Base-by-base conservation (phyloP, 2,113 vertebrate species). In the Ictalurus punctatus region DNA sequence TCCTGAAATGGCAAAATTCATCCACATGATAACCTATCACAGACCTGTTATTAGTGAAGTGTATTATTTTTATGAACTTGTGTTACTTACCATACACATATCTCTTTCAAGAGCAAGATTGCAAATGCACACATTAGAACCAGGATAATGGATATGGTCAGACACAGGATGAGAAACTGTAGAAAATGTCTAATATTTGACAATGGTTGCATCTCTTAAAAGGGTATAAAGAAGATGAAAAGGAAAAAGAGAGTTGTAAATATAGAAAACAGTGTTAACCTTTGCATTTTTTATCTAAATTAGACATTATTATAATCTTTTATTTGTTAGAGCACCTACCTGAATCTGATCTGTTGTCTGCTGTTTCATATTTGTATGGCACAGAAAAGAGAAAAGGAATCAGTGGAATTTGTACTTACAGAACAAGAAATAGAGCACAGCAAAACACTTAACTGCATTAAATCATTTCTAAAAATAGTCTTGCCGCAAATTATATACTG, bases 1-100 rank as follows among this genome's bases (percentile, higher is more conserved):
- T 44, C 48, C 86, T 87, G 65, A 13, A 82, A 40, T 10, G 13
- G 16, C 23, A 87, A 71, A 71, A 87, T 58, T 71, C 25, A 83
- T 21, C 14, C 30, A 37, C 4, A n/a, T 40, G 16, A 71, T 21
- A n/a, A 71, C 0, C 6, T n/a, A 59, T 27, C 19, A 58, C 34
- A 21, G 0, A 67, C 37, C 19, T 4, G 23, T 71, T 27, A 34
- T 81, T 21, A 81, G 6, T 40, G 48, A 79, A 44, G 1, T 9
- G 52, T 21, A 37, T 34, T 37, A 34, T 65, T 54, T 34, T 34
- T 76, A 37, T 59, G 2, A 81, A 54, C 21, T 2, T 27, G 5
- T 71, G 56, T 17, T 67, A 88, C 30, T 84, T 12, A 85, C 87
- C 67, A 0, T 44, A 19, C 6, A 34, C 0, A 0, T 27, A 52